These are phyloP conservation scores for Chaenogobius annularis DNA, from an alignment of 2,113 vertebrate species.

Conservation along the genomic window DNA sequence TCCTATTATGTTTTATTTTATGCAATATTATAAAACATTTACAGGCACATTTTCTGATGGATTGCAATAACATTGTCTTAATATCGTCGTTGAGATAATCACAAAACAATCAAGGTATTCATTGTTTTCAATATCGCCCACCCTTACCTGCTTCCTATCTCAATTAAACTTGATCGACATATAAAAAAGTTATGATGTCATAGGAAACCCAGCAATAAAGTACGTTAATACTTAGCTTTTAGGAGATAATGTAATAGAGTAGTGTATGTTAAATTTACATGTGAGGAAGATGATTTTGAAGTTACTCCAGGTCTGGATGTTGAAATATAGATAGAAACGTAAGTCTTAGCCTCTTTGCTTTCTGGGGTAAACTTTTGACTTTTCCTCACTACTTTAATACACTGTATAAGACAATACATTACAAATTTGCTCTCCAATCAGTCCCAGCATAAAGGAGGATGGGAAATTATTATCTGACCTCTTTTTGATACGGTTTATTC, in stretches of 20 bases:
- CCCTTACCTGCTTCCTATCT: too few species aligned
- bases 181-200: background rate
- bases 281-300: background rate
- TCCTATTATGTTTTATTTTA: too few species aligned
- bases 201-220: background rate
- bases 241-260: background rate
- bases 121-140: too few species aligned
- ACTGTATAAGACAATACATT: background rate
- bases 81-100: too few species aligned
- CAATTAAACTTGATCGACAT: too few species aligned
- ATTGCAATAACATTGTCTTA: too few species aligned
- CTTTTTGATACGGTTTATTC: slow-evolving; percentile 40
- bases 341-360: background rate
- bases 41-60: too few species aligned
- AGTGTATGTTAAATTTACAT: background rate
- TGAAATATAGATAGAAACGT: background rate
- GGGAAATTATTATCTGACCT: slow-evolving; percentile 50
- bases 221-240: background rate
- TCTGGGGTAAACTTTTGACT: background rate
- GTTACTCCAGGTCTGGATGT: background rate
- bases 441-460: background rate
- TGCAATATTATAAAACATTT: too few species aligned
- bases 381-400: background rate
- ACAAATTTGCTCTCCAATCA: slow-evolving; percentile 2
- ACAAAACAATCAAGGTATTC: too few species aligned